Conservation (phyloP, 1,140 invertebrate genomes). For the Stegodyphus dumicola region DNA sequence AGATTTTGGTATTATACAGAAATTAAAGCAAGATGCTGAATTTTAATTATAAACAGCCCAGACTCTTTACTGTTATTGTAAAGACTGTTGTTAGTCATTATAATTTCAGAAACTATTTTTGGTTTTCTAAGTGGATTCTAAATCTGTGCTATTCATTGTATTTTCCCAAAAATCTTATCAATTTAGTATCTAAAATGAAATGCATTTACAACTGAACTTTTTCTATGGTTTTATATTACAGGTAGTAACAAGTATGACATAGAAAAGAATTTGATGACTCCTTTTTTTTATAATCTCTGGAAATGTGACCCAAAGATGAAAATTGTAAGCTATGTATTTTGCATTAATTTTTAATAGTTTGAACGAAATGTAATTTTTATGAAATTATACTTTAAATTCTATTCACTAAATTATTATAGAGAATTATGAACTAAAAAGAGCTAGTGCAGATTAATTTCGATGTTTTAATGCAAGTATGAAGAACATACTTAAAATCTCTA, state of each 20-base stretch:
- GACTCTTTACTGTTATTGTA: too few species aligned
- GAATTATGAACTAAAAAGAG: neutral
- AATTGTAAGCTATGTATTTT: slow-evolving; percentile 16
- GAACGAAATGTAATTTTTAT: neutral
- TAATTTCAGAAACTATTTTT: too few species aligned
- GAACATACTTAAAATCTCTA: too few species aligned
- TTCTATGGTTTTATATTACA: neutral
- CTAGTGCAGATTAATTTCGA: neutral
- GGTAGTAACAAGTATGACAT: slow-evolving; percentile 39
- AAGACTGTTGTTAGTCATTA: too few species aligned
- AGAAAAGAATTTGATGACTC: slow-evolving; percentile 52
- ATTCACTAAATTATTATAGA: neutral
- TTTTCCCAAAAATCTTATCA: neutral
- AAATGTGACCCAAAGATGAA: slow-evolving; percentile 29
- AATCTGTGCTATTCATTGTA: neutral
- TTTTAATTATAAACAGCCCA: too few species aligned
- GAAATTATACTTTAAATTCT: neutral
- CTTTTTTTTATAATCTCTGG: slow-evolving; percentile 51
- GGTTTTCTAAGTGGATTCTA: too few species aligned
- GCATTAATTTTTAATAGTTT: neutral
- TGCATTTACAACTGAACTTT: neutral
- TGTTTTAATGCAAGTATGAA: neutral
- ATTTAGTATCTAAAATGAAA: neutral
- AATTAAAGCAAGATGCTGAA: too few species aligned
- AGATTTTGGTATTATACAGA: too few species aligned